These are phyloP conservation scores for Theropithecus gelada DNA, from an alignment of 2,113 vertebrate genomes.

Conservation along the genomic window DNA sequence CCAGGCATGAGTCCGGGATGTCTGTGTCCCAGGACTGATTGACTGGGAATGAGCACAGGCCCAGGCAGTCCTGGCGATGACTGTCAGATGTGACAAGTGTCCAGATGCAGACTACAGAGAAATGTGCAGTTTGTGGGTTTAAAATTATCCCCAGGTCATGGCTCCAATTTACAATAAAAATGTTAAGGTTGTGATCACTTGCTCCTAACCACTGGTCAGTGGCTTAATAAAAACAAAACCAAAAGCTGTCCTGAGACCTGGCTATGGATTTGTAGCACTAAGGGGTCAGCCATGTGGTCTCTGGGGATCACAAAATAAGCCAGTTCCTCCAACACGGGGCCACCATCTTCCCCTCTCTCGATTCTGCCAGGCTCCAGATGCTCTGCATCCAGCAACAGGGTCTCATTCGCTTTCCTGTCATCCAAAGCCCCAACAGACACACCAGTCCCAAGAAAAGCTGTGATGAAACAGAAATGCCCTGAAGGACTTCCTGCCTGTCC, in stretches of 20 bases:
- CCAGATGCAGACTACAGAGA: background rate
- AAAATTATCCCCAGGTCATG: no score
- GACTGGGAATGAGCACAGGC: rapidly evolving
- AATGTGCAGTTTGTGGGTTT: rapidly evolving
- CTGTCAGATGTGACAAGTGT: no score
- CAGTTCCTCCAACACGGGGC: rapidly evolving
- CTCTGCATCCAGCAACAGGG: background rate
- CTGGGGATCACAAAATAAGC: no score
- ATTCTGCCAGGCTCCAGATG: background rate
- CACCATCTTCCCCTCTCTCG: rapidly evolving
- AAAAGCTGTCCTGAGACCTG: background rate
- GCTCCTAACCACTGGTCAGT: background rate
- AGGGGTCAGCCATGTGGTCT: background rate
- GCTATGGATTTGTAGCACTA: background rate
- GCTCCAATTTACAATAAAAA: background rate
- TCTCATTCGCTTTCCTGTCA: background rate
- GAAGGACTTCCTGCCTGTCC: background rate
- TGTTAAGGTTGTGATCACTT: background rate
- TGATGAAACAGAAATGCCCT: background rate
- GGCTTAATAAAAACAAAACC: background rate
- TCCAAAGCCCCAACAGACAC: background rate
- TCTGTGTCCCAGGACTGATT: rapidly evolving
- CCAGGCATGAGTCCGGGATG: background rate
- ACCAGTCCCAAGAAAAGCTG: background rate
- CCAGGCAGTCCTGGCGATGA: background rate